These are phyloP conservation scores for Porites lobata DNA, from an alignment of 92 coral and sea anemone genomes.

Conservation along the genomic window DNA sequence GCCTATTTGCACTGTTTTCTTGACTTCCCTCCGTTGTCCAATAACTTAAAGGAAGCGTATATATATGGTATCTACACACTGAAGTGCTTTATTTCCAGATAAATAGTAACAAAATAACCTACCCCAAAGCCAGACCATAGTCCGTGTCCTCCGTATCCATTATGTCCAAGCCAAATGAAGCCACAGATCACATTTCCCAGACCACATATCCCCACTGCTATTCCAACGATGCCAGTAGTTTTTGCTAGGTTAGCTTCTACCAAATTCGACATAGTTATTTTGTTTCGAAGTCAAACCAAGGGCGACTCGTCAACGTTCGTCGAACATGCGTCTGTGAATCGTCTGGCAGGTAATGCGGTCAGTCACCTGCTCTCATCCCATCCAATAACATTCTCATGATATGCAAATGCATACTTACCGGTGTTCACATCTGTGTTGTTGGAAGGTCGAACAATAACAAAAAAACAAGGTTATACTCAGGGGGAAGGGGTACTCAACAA, in stretches of 20 bases:
- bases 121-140: slow-evolving; percentile 84
- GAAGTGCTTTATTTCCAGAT: neutral
- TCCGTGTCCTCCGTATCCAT: slow-evolving; percentile 80
- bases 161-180: slow-evolving; percentile 76
- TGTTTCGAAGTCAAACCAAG: neutral
- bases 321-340: too few relatives aligned
- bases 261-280: slow-evolving; percentile 18
- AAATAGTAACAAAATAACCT: slow-evolving; percentile 8
- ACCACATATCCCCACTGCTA: slow-evolving; percentile 52
- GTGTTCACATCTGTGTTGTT: too few relatives aligned
- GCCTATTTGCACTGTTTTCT: too few relatives aligned
- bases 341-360: neutral
- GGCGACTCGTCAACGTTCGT: neutral
- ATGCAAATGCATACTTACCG: too few relatives aligned
- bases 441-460: too few relatives aligned
- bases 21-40: too few relatives aligned
- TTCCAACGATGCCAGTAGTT: slow-evolving; percentile 75
- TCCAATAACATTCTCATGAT: too few relatives aligned
- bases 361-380: neutral
- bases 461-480: too few relatives aligned
- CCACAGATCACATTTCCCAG: slow-evolving; percentile 70
- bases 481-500: too few relatives aligned
- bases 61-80: neutral
- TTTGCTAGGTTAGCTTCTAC: slow-evolving; percentile 76
- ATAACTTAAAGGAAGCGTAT: too few relatives aligned